Evolutionary conservation across 1,140 invertebrate genomes (phyloP).

Genomic region (Drosophila erecta): DNA sequence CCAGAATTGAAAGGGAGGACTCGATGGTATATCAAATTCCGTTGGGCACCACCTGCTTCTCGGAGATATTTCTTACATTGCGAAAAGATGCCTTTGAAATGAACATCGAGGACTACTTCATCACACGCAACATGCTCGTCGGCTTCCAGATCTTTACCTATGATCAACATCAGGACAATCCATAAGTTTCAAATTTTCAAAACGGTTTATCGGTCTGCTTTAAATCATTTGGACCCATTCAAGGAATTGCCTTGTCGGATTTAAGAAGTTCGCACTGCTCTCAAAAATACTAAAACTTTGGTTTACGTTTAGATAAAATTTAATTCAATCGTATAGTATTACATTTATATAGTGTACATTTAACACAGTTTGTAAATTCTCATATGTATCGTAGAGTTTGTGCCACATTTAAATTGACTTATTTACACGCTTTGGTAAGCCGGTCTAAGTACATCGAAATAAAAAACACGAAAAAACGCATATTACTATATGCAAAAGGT

Average conservation of each 20-base stretch:
- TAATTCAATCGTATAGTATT: constrained; percentile 30
- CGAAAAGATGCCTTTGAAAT: constrained; percentile 61
- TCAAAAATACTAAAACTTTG: not conserved
- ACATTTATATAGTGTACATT: constrained; percentile 13
- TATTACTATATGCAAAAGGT: constrained; percentile 17
- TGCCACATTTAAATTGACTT: constrained; percentile 49
- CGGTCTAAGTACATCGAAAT: constrained; percentile 36
- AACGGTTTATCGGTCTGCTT: too few species aligned
- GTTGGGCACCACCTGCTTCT: constrained; percentile 25
- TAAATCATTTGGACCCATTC: too few species aligned
- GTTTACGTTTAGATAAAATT: constrained; percentile 34
- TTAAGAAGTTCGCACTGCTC: not conserved
- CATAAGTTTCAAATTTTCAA: not conserved
- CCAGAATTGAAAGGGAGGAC: constrained; percentile 24
- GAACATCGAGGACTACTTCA: constrained; percentile 67
- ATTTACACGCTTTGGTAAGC: constrained; percentile 34
- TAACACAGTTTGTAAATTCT: constrained; percentile 52
- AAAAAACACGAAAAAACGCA: not conserved
- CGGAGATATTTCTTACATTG: constrained; percentile 47
- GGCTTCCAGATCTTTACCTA: not conserved
- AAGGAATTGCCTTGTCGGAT: too few species aligned
- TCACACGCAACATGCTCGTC: constrained; percentile 49
- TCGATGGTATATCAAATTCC: constrained; percentile 49
- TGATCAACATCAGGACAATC: not conserved
- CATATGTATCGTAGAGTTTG: constrained; percentile 44